Evolutionary conservation across 2,113 vertebrate species (phyloP).

Genomic region (Pholis gunnellus): DNA sequence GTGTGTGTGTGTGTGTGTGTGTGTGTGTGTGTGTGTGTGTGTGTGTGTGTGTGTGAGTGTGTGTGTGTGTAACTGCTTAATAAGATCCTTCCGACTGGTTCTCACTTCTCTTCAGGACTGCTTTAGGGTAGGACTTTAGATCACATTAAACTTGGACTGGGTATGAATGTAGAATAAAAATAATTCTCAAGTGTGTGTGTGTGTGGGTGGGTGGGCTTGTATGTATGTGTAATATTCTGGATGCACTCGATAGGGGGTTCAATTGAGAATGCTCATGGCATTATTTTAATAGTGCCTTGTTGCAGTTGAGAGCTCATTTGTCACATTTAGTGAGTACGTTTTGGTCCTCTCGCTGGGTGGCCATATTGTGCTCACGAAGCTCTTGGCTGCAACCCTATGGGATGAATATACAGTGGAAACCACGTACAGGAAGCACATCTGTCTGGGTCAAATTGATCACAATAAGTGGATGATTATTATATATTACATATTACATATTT

Average conservation of each 20-base stretch:
- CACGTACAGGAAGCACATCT: too few relatives aligned
- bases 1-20: neutral
- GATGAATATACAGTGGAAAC: neutral
- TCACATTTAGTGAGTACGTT: constrained; percentile 3
- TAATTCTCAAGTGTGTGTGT: neutral
- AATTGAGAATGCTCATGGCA: neutral
- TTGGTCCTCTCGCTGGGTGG: constrained; percentile 18
- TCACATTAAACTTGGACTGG: neutral
- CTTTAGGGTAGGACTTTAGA: neutral
- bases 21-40: too few relatives aligned
- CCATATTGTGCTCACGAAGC: constrained; percentile 36
- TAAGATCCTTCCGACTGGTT: neutral
- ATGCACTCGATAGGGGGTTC: neutral
- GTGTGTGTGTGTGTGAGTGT: too few relatives aligned
- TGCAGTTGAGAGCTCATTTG: constrained; percentile 10
- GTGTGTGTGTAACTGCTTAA: neutral
- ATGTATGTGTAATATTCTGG: neutral
- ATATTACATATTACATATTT: too few relatives aligned
- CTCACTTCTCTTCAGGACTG: neutral
- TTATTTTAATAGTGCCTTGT: constrained; percentile 4
- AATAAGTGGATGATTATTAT: too few relatives aligned
- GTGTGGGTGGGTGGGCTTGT: neutral
- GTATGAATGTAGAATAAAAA: neutral
- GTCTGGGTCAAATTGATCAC: too few relatives aligned
- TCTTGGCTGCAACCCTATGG: neutral